Base-by-base conservation (phyloP, 2,113 vertebrate genomes). In the Xiphophorus couchianus region DNA sequence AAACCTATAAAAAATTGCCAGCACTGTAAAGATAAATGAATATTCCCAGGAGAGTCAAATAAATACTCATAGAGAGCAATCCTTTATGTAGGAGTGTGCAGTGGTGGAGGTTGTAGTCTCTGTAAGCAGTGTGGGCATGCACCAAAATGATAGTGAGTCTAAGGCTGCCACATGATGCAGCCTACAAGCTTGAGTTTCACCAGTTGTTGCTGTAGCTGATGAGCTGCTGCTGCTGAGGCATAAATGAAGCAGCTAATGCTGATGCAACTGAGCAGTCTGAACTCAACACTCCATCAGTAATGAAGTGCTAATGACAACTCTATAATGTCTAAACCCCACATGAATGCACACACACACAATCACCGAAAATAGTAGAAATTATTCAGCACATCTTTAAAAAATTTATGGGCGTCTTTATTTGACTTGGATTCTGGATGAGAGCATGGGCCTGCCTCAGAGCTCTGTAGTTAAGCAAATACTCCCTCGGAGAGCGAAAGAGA, bases 321-420 rank as follows among this genome's bases (percentile, higher is more conserved):
- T 44, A 42, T 31, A 35, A 60, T 73, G 30, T 54, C 48, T 62
- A 51, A 69, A 35, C 66, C 62, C 42, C 54, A 61, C 62, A 35
- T n/a, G 37, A 12, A 17, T 29, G 69, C 31, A 66, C 17, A 51
- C 37, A 51, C 37, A 69, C 35, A 62, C 25, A 58, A 58, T 58
- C 51, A 71, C 39, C 69, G 11, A 78, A 82, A 84, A 86, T 76
- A 84, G 71, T 54, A 77, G 76, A 82, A 58, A 92, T 89, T 80
- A 91, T 90, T 92, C 75, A 91, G 88, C 0, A 37, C 62, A 39
- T 77, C 65, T 39, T 71, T 93, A 76, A 89, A 91, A 89, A 69
- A 91, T 92, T 83, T 90, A 92, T 90, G 81, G 80, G 65, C 73
- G 62, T 90, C 76, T 89, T 86, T 91, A 91, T 93, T 91, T 91